Evolutionary conservation across 2,797 vertebrate genomes (phyloP), one percentile per base, ranked within the genome.

Genomic region (Sebastes nivosus): DNA sequence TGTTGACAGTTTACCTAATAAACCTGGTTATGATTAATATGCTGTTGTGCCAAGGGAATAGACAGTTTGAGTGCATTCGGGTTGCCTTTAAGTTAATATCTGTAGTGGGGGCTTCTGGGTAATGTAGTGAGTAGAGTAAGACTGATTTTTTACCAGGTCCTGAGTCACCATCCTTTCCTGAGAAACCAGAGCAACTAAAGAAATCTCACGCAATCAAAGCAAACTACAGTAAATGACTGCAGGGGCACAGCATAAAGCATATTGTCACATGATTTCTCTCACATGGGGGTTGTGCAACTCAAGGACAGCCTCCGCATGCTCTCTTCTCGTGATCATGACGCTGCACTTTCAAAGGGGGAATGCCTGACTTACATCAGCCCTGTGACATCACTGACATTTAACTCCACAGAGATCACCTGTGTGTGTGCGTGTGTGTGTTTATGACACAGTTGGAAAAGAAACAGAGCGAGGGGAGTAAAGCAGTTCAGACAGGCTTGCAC

Each of bases 251-350:
- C 42, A 50, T 29, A 64, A 68, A 34, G 2, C 8, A 16, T 25
- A 42, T 2, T 14, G 24, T 72, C 78, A 75, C 71, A 81, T 84
- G 85, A 72, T 30, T 14, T 10, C 25, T 55, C 30, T 76, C 54
- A 79, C 76, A 72, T 64, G 63, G 63, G 36, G 59, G 16, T 92
- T 85, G 83, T 64, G 75, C 60, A 90, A 92, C 83, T 82, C 60
- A 66, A 83, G 83, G 66, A 67, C 66, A 68, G 22, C 3, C 52
- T 72, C 38, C 20, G 7, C 67, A 46, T 71, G 55, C 66, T 4
- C 73, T 65, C 69, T 20, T 25, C 70, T 55, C 32, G 61, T 93
- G 87, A 94, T 55, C 67, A 71, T 94, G 94, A 94, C 90, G 87
- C 65, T 7, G 79, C 92, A 76, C 55, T 87, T 87, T 67, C 13